phyloP scores from a whole-genome alignment of 2,797 vertebrate species.

The Chelon labrosus region DNA sequence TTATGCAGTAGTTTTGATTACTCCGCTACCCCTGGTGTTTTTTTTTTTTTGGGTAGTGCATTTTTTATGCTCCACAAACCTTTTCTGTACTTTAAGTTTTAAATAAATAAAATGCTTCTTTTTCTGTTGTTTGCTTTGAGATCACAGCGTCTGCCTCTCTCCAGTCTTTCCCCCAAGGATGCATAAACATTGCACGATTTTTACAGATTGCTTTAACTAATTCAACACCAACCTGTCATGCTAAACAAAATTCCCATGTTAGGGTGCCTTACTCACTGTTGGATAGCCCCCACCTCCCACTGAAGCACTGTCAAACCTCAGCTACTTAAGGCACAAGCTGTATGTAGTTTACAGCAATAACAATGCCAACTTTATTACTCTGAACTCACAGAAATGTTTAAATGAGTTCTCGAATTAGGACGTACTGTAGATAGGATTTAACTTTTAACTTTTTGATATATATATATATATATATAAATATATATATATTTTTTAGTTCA shows the following conservation, averaged over 20 bases:
- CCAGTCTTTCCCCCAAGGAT: constrained; percentile 19
- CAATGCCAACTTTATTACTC: no score
- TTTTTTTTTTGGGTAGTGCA: constrained; percentile 6
- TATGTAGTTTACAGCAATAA: background rate
- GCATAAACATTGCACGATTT: constrained; percentile 24
- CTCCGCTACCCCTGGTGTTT: constrained; percentile 29
- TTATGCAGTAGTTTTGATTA: constrained; percentile 64
- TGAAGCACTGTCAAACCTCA: background rate
- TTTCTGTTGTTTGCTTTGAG: constrained; percentile 29
- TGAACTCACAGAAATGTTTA: background rate
- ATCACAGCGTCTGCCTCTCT: constrained; percentile 11
- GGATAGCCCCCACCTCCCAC: background rate
- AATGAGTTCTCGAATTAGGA: background rate
- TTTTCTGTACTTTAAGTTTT: constrained; percentile 24
- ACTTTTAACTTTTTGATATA: background rate
- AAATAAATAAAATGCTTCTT: constrained; percentile 38
- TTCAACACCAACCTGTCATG: constrained; percentile 9
- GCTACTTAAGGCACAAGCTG: background rate
- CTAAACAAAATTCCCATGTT: constrained; percentile 1
- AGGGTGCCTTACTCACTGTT: constrained; percentile 4
- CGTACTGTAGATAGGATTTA: background rate
- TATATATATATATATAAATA: no score
- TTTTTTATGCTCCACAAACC: constrained; percentile 18
- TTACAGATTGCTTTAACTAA: constrained; percentile 28
- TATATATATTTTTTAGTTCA: no score